Conservation (phyloP, 1,140 invertebrate species). For the Macrotrachela quadricornifera region DNA sequence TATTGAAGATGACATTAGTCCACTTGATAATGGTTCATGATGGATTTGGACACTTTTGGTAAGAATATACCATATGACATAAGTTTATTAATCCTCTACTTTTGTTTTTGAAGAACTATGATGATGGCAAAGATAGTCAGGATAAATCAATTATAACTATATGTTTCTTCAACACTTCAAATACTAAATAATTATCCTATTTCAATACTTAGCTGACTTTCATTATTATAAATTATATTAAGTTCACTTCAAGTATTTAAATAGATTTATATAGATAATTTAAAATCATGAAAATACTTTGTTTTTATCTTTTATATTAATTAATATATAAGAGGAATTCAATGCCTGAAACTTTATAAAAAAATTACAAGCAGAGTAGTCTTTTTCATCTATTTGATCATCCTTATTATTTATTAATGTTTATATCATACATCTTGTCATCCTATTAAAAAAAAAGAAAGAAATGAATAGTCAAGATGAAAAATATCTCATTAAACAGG, state of each 20-base stretch:
- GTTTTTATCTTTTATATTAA: too few species aligned
- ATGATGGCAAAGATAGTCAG: background rate
- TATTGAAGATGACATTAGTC: background rate
- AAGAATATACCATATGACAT: background rate
- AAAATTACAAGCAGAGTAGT: too few species aligned
- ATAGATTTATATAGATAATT: conserved; percentile 6
- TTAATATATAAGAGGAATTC: too few species aligned
- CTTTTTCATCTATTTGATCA: too few species aligned
- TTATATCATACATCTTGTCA: too few species aligned
- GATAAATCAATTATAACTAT: background rate
- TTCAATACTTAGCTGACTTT: conserved; percentile 1
- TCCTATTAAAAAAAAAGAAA: too few species aligned
- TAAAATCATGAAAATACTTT: background rate
- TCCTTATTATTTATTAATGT: too few species aligned
- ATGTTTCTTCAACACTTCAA: background rate
- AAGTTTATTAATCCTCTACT: background rate
- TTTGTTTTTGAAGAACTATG: conserved; percentile 1
- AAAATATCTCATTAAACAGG: too few species aligned
- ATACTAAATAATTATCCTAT: background rate
- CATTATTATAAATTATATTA: conserved; percentile 8
- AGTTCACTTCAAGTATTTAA: conserved; percentile 2
- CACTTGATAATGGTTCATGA: background rate
- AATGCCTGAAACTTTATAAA: too few species aligned
- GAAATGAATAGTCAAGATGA: too few species aligned
- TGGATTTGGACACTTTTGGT: conserved; percentile 2